These are phyloP conservation scores for Crocidura indochinensis DNA, from an alignment of 2,797 vertebrate genomes.

Conservation along the genomic window DNA sequence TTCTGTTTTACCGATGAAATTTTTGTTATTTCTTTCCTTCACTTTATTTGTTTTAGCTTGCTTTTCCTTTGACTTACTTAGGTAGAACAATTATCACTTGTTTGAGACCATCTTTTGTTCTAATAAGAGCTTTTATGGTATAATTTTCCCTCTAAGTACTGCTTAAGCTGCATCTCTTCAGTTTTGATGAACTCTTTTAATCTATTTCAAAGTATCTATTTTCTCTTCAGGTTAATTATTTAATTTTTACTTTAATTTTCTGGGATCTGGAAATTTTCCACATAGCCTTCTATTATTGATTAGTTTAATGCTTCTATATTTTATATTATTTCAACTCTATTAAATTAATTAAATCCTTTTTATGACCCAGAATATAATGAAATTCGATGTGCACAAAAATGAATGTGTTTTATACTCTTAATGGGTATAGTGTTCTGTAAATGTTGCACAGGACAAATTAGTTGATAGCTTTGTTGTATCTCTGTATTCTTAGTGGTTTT, in stretches of 20 bases:
- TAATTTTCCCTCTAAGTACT: slow-evolving; percentile 51
- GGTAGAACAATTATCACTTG: background rate
- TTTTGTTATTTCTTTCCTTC: background rate
- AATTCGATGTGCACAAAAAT: background rate
- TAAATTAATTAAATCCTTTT: slow-evolving; percentile 54
- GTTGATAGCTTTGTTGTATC: background rate
- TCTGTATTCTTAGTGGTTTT: background rate
- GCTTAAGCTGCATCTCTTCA: slow-evolving; percentile 34
- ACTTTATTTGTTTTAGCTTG: background rate
- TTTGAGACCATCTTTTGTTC: background rate
- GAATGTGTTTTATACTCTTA: background rate
- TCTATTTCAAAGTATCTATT: background rate
- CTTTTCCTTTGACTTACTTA: slow-evolving; percentile 26
- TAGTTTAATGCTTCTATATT: slow-evolving; percentile 41
- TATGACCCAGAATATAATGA: slow-evolving; percentile 35
- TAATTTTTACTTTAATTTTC: slow-evolving; percentile 49
- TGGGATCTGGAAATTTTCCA: slow-evolving; percentile 21
- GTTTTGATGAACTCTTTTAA: slow-evolving; percentile 9
- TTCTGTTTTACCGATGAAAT: background rate
- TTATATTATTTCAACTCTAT: slow-evolving; percentile 48
- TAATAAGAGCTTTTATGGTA: background rate
- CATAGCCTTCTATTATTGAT: background rate
- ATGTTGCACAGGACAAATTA: background rate
- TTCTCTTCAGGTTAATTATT: slow-evolving; percentile 44
- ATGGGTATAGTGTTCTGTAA: background rate